Conservation (phyloP, 2,113 vertebrate species). For the Tiliqua scincoides region DNA sequence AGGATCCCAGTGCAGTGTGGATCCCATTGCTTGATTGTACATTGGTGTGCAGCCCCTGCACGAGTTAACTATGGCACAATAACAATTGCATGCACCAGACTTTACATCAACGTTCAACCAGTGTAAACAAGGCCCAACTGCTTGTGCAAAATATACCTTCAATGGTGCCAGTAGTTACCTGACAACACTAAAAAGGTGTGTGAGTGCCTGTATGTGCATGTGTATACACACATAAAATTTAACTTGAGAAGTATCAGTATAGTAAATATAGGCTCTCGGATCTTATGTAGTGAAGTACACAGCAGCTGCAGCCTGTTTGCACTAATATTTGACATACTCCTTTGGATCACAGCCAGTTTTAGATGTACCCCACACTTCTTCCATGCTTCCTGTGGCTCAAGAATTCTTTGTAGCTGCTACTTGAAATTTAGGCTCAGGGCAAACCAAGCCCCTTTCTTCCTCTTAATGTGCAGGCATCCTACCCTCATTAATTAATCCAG, state of each 20-base stretch:
- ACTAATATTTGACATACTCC: conserved; percentile 81
- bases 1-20: neutral
- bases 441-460: conserved; percentile 67
- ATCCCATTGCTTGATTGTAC: neutral
- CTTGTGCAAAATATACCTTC: neutral
- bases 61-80: neutral
- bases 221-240: conserved; percentile 29
- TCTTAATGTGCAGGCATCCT: conserved; percentile 63
- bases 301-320: conserved; percentile 84
- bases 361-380: conserved; percentile 69
- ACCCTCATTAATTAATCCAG: conserved; percentile 79
- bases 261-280: conserved; percentile 34
- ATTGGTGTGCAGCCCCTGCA: neutral
- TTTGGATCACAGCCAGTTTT: conserved; percentile 71
- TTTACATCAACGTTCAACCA: neutral
- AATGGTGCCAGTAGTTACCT: neutral
- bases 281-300: conserved; percentile 46
- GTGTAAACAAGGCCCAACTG: neutral
- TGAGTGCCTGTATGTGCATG: conserved; percentile 48
- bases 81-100: neutral
- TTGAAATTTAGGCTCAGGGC: conserved; percentile 48
- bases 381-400: conserved; percentile 63
- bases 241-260: conserved; percentile 60
- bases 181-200: neutral
- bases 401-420: conserved; percentile 68